Conservation (phyloP, 2,888 invertebrate genomes). For the Subacronicta megacephala region DNA sequence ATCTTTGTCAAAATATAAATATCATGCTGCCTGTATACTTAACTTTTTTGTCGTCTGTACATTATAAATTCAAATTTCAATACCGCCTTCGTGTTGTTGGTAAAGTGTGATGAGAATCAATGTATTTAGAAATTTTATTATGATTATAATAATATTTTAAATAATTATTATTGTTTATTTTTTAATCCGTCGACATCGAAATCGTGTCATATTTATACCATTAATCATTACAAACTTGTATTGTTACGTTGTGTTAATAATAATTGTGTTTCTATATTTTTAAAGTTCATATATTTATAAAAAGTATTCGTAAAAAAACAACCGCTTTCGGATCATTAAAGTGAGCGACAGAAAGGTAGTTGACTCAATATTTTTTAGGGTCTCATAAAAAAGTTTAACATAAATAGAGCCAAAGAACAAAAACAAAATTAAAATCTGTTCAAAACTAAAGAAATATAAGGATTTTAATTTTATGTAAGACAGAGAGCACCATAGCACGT, state of each 20-base stretch:
- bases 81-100: conserved; percentile 16
- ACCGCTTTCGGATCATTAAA: too few species aligned
- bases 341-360: too few species aligned
- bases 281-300: not conserved
- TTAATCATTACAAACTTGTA: conserved; percentile 5
- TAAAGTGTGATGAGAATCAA: conserved; percentile 50
- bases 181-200: conserved; percentile 10
- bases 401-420: too few species aligned
- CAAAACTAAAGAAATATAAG: too few species aligned
- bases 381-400: too few species aligned
- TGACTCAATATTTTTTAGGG: too few species aligned
- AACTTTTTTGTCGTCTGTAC: too few species aligned
- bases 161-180: conserved; percentile 10
- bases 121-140: conserved; percentile 21
- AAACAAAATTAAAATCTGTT: too few species aligned
- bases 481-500: too few species aligned
- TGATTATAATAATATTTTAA: not conserved
- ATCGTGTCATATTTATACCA: conserved; percentile 11
- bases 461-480: too few species aligned
- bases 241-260: conserved; percentile 4
- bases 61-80: not conserved
- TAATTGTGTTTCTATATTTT: conserved; percentile 1
- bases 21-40: too few species aligned
- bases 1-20: too few species aligned
- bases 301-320: not conserved